Conservation (phyloP, 2,888 invertebrate species). For the Acleris laterana region DNA sequence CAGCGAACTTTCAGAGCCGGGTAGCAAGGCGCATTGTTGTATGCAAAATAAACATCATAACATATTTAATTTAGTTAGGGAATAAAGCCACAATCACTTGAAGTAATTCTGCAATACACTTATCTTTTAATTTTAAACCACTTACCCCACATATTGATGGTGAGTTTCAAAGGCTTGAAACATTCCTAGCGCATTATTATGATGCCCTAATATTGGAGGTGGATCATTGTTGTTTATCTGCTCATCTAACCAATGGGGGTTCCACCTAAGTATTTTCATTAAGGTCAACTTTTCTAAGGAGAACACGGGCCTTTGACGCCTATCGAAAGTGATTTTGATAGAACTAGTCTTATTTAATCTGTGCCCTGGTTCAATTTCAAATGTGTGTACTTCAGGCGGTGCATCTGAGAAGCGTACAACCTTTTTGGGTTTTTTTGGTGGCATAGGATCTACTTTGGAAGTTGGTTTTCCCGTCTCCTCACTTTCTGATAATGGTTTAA, state of each 20-base stretch:
- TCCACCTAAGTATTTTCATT: slow-evolving; percentile 86
- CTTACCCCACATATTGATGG: slow-evolving; percentile 85
- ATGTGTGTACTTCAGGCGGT: slow-evolving; percentile 55
- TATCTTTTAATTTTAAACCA: slow-evolving; percentile 32
- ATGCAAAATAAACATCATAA: no score
- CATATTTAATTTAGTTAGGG: no score
- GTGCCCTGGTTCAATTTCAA: slow-evolving; percentile 72
- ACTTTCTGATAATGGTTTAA: slow-evolving; percentile 58
- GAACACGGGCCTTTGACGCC: slow-evolving; percentile 59
- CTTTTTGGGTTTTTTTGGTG: slow-evolving; percentile 58
- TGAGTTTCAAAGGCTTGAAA: slow-evolving; percentile 82
- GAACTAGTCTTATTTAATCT: slow-evolving; percentile 67
- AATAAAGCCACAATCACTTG: no score
- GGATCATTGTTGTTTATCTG: slow-evolving; percentile 75
- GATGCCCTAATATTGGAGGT: slow-evolving; percentile 82
- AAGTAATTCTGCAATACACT: no score
- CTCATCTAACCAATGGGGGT: slow-evolving; percentile 87
- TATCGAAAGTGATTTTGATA: slow-evolving; percentile 60
- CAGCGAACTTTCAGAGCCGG: no score
- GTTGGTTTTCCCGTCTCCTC: slow-evolving; percentile 61
- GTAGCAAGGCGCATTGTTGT: no score
- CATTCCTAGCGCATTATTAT: slow-evolving; percentile 77
- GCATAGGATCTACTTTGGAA: slow-evolving; percentile 63
- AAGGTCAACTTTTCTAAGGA: slow-evolving; percentile 78
- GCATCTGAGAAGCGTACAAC: slow-evolving; percentile 64